A percentile compares a stretch with the other conserved stretches of the same genome.
Conservation (phyloP, 2,888 invertebrate species). For the Chelonus formosanus region DNA sequence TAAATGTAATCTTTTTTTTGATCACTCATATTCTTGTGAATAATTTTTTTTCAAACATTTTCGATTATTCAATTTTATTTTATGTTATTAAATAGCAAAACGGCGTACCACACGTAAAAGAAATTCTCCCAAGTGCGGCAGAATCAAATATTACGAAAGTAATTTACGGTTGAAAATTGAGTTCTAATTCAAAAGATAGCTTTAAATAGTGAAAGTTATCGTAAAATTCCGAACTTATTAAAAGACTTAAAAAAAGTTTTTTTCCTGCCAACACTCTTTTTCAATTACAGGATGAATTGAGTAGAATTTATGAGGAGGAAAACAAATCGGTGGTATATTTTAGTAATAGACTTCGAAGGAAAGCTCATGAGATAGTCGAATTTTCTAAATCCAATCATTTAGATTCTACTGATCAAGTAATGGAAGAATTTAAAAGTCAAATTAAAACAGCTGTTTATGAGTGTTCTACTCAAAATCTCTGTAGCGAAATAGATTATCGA, state of each 20-base stretch:
- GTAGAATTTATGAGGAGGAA: conserved; percentile 15
- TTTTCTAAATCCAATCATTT: neutral
- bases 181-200: conserved; percentile 11
- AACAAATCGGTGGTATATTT: conserved; percentile 11
- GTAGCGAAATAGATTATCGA: conserved; percentile 20
- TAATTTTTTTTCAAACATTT: no score
- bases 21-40: no score
- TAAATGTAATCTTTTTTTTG: no score
- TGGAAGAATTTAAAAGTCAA: conserved; percentile 1
- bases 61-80: no score
- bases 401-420: neutral
- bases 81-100: no score
- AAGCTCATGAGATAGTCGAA: conserved; percentile 17
- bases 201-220: neutral
- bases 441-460: conserved; percentile 2
- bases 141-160: conserved; percentile 14
- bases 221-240: conserved; percentile 8
- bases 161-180: conserved; percentile 10
- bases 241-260: conserved; percentile 13
- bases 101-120: no score
- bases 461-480: conserved; percentile 22
- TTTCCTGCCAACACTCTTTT: conserved; percentile 14
- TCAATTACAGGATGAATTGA: conserved; percentile 20
- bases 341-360: conserved; percentile 15
- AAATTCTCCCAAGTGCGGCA: conserved; percentile 11